A percentile compares a stretch with the other conserved stretches of the same genome.
phyloP scores from a whole-genome alignment of 1,140 invertebrate species.

The Heliothis subflexa region DNA sequence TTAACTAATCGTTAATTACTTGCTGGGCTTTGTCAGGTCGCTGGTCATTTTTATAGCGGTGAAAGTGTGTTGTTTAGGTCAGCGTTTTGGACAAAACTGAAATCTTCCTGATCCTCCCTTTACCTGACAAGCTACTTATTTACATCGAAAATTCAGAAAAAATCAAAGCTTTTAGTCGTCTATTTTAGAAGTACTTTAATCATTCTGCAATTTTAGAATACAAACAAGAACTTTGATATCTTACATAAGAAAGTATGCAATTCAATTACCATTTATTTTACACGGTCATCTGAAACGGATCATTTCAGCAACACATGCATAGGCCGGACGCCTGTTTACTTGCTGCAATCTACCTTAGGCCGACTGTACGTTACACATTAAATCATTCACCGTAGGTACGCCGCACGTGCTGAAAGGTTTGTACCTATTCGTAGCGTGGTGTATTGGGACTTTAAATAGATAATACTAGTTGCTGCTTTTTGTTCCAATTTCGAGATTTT shows the following conservation, averaged over 20 bases:
- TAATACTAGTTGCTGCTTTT: background rate
- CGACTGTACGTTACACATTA: background rate
- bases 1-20: constrained; percentile 51
- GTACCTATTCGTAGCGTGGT: background rate
- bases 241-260: background rate
- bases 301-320: constrained; percentile 2
- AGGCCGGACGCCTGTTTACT: constrained; percentile 7
- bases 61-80: background rate
- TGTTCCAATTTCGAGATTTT: too few species aligned
- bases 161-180: too few species aligned
- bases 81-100: too few species aligned
- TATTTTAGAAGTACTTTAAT: too few species aligned
- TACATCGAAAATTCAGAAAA: too few species aligned
- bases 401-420: constrained; percentile 1
- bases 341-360: constrained; percentile 10
- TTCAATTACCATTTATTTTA: background rate
- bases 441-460: background rate
- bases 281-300: background rate
- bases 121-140: too few species aligned
- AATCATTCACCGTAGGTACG: background rate
- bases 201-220: too few species aligned
- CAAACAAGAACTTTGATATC: too few species aligned
- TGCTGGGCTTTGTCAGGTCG: constrained; percentile 19
- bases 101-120: too few species aligned
- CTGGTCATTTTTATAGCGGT: constrained; percentile 29